A percentile compares a stretch with the other conserved stretches of the same genome.
phyloP scores from a whole-genome alignment of 2,888 invertebrate species.

The Carterocephalus palaemon region DNA sequence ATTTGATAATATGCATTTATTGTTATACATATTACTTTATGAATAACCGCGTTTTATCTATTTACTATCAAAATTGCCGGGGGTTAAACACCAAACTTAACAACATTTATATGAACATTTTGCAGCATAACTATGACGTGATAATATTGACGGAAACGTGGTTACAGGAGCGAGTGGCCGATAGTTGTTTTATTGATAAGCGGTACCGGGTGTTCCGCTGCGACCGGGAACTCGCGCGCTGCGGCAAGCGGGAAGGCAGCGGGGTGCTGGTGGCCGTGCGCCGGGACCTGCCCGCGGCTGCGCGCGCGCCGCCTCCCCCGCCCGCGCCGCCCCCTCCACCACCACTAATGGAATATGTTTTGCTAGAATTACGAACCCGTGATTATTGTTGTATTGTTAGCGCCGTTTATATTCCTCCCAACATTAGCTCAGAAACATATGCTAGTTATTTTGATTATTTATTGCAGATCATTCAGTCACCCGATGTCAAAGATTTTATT shows the following conservation, averaged over 20 bases:
- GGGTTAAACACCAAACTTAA: conserved; percentile 8
- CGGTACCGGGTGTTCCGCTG: conserved; percentile 6
- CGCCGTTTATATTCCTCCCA: no score
- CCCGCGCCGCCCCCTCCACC: neutral
- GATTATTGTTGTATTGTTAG: no score
- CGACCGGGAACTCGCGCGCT: neutral
- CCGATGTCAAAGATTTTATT: no score
- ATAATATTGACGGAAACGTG: conserved; percentile 7
- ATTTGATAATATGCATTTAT: no score
- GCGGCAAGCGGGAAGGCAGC: conserved; percentile 6
- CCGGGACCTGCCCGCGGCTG: conserved; percentile 10
- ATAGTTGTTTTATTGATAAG: conserved; percentile 1
- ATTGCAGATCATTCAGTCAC: neutral
- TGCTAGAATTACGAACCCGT: no score
- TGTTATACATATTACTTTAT: no score
- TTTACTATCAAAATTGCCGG: conserved; percentile 7
- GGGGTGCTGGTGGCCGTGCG: conserved; percentile 7
- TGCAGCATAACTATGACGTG: conserved; percentile 4
- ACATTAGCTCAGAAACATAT: neutral
- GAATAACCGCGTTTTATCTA: neutral
- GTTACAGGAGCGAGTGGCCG: neutral
- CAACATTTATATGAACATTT: conserved; percentile 11
- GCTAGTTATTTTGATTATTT: conserved; percentile 1
- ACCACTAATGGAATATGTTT: neutral
- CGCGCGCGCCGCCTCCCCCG: conserved; percentile 6